phyloP scores from a whole-genome alignment of 2,113 vertebrate genomes.

The Eolophus roseicapilla region DNA sequence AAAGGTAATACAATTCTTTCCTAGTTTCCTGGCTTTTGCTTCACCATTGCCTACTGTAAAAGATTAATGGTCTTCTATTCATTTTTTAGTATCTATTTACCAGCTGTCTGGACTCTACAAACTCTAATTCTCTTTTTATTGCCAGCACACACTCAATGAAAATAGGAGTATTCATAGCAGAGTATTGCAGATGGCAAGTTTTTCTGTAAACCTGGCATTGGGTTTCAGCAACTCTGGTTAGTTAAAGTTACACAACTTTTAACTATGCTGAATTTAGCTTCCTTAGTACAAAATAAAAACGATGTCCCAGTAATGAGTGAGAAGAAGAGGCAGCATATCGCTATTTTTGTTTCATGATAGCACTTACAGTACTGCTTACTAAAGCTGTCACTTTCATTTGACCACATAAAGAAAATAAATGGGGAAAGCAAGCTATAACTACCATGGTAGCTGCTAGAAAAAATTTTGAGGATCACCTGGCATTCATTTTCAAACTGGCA shows the following conservation, averaged over 20 bases:
- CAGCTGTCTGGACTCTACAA: background rate
- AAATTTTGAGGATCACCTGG: background rate
- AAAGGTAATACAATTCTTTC: background rate
- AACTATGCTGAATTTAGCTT: background rate
- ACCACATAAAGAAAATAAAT: background rate
- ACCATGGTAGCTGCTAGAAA: background rate
- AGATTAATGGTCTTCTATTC: background rate
- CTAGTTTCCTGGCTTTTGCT: background rate
- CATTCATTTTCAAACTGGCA: background rate
- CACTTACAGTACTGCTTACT: background rate
- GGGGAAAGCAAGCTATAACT: background rate
- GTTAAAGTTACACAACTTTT: background rate
- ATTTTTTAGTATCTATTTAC: background rate
- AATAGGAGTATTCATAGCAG: background rate
- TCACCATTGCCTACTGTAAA: background rate
- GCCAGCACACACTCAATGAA: background rate
- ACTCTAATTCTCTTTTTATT: background rate
- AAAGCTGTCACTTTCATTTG: background rate
- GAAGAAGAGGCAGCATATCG: rapidly evolving
- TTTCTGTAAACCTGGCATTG: background rate
- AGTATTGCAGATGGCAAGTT: background rate
- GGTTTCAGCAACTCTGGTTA: background rate
- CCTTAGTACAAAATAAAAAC: background rate
- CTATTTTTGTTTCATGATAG: background rate
- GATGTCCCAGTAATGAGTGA: background rate